Evolutionary conservation across 2,113 vertebrate genomes (phyloP).

Genomic region (Rhinolophus ferrumequinum): DNA sequence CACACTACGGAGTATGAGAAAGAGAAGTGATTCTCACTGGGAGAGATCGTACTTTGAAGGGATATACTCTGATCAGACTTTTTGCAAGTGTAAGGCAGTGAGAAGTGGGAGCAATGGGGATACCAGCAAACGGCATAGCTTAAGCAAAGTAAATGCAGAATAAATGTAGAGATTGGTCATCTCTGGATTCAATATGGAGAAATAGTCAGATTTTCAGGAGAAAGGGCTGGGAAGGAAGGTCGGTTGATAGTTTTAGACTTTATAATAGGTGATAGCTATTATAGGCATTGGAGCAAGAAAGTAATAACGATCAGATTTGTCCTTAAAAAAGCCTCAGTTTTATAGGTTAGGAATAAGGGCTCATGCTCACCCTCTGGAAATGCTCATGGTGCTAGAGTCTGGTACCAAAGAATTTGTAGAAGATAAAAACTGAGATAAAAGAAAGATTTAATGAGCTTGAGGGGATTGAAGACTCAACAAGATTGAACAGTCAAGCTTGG

Average conservation of each 20-base stretch:
- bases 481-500: neutral
- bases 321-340: neutral
- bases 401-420: neutral
- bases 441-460: neutral
- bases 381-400: neutral
- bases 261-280: neutral
- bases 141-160: neutral
- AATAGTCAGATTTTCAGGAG: neutral
- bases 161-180: neutral
- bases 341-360: neutral
- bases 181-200: neutral
- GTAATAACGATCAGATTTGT: neutral
- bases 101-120: neutral
- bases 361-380: neutral
- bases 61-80: neutral
- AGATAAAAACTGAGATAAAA: neutral
- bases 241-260: conserved; percentile 5
- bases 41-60: conserved; percentile 10
- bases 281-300: conserved; percentile 31
- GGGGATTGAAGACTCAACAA: neutral
- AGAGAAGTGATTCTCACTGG: neutral
- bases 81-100: neutral
- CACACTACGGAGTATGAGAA: neutral
- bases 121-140: neutral
- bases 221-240: conserved; percentile 1